A percentile compares a stretch with the other conserved stretches of the same genome.
These are phyloP conservation scores for Catamblyrhynchus diadema DNA, from an alignment of 2,797 vertebrate species.

Conservation along the genomic window DNA sequence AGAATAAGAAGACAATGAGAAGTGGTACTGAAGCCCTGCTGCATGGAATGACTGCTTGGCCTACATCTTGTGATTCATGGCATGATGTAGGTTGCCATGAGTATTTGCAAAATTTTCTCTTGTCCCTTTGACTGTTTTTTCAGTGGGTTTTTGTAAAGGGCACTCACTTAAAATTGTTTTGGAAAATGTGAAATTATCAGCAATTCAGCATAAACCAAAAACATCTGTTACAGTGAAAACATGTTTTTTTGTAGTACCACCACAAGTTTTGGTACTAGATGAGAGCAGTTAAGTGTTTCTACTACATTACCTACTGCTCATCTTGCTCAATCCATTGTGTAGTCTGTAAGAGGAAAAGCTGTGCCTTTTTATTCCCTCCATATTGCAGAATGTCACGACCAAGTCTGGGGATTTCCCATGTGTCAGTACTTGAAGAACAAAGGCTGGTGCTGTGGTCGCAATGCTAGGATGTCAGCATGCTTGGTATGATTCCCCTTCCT, in stretches of 20 bases:
- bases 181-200: constrained; percentile 28
- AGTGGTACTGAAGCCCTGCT: neutral
- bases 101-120: neutral
- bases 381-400: constrained; percentile 60
- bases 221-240: constrained; percentile 23
- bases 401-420: constrained; percentile 81
- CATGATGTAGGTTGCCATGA: neutral
- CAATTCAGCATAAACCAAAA: constrained; percentile 35
- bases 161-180: constrained; percentile 40
- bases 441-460: constrained; percentile 78
- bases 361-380: neutral
- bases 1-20: constrained; percentile 7
- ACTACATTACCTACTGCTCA: constrained; percentile 39
- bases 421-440: constrained; percentile 76
- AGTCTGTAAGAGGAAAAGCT: constrained; percentile 23
- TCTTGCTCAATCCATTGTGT: constrained; percentile 15
- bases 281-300: constrained; percentile 25
- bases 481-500: constrained; percentile 72
- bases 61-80: neutral
- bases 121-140: neutral
- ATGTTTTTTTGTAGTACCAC: neutral
- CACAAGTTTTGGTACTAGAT: constrained; percentile 10
- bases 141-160: constrained; percentile 13
- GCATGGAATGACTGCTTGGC: neutral
- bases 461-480: constrained; percentile 83